Conservation (phyloP, 2,113 vertebrate species). For the Etia nguti region DNA sequence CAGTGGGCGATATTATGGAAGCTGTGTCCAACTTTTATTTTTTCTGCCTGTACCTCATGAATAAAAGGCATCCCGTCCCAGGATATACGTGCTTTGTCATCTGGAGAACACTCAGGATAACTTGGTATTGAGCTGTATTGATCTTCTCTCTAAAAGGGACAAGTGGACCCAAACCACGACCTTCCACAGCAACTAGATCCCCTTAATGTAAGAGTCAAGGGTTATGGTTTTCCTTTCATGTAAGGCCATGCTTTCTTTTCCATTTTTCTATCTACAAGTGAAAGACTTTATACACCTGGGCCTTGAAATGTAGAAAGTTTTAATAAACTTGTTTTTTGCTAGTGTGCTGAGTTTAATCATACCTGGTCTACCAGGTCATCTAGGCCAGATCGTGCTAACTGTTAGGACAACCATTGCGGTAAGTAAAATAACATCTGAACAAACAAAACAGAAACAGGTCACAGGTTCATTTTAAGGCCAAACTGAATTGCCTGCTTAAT, state of each 20-base stretch:
- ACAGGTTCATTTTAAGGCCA: neutral
- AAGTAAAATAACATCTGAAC: neutral
- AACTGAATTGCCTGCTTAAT: neutral
- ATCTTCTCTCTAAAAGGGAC: rapidly evolving
- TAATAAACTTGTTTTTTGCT: neutral
- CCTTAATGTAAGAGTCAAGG: neutral
- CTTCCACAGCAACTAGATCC: neutral
- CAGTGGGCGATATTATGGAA: neutral
- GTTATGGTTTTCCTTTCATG: neutral
- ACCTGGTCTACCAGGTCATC: neutral
- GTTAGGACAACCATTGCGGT: neutral
- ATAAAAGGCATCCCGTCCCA: neutral
- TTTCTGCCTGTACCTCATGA: neutral
- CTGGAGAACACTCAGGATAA: neutral
- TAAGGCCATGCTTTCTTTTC: neutral
- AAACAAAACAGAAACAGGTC: neutral
- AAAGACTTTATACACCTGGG: too few relatives aligned
- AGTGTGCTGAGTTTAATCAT: neutral
- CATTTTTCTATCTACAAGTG: neutral
- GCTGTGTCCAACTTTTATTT: neutral
- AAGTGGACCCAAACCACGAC: neutral
- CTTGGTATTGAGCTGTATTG: neutral
- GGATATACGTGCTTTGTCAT: neutral
- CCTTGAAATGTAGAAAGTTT: too few relatives aligned
- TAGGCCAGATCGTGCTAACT: neutral